Base-by-base conservation (phyloP, 30 jellyfish, hydroid and myxozoan genomes). In the Chrysaora quinquecirrha region DNA sequence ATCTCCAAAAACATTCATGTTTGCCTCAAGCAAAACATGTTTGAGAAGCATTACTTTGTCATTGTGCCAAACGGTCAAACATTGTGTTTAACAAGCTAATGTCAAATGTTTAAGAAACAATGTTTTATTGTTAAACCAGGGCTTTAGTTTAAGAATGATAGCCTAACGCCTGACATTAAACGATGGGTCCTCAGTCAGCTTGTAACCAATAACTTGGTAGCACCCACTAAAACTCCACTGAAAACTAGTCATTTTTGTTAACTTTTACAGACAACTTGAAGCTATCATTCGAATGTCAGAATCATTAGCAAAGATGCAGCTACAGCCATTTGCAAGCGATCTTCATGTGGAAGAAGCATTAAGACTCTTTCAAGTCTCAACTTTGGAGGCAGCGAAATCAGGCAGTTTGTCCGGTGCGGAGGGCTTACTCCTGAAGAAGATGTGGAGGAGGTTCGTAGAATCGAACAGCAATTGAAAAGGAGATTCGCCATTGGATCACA, bases 401-500 rank as follows among this genome's bases (percentile, higher is more conserved):
- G 99, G 99, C 20, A 73, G 91, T 48, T 66, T 95, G 30, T 87
- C 96, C 22, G 99, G 99, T n/a, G 99, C 97, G 9, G 99, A 95
- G 70, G 99, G 99, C 89, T 95, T 28, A 88, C 97, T 6, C 96
- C 97, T 4, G 97, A 84, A 3, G 97, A 85, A 72, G 99, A 95
- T 31, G 76, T 95, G 50, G 99, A 89, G 60, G 99, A 95, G 78
- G 94, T 95, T 34, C 29, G 99, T 3, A 71, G 96, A 34, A 75
- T 95, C 19, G 99, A 95, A 68, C 89, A 73, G 43, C 97, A 90
- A 48, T 73, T 95, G 21, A 95, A 95, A 64, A 79, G 95, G 61
- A 73, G 99, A 63, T 95, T 95, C 77, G 99, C 99, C 30, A 85
- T 95, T 85, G 99, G 99, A 7, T 88, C 99, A 14, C 99, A 95